Base-by-base conservation (phyloP, 2,113 vertebrate species). In the Ondatra zibethicus region DNA sequence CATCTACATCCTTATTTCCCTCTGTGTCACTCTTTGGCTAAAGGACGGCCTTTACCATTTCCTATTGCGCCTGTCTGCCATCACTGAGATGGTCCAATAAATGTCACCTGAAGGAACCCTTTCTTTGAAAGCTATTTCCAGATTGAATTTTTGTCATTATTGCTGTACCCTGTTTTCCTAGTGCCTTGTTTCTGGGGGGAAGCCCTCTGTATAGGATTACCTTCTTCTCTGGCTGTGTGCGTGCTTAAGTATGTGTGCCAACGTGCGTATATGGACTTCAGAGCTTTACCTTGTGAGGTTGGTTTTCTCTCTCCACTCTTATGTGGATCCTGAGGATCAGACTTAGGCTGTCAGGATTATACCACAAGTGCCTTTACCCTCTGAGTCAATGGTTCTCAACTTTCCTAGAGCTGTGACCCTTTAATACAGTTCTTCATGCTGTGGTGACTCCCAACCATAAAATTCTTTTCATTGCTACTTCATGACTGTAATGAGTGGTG, bases 41-140 rank as follows among this genome's bases (percentile, higher is more conserved):
- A 89, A 85, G 21, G 33, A 39, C 36, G 39, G 61, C 27, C 10
- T 45, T 86, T 87, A 61, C 31, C 2, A 25, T 52, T 68, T 91
- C 33, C 91, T 63, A 31, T 5, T 66, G 36, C 78, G 6, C 25
- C 75, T 17, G 70, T 85, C 39, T 91, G 7, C 6, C 33, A 11
- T 7, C 76, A 33, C 73, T 50, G 52, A 96, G 92, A 70, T 78
- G 31, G 29, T 65, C 89, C 45, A 82, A 2, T 63, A 76, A n/a
- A 31, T 17, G 5, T 16, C 39, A 17, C 66, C 29, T 80, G 19
- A 73, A 63, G 81, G 70, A 11, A 27, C 36, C 84, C 75, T 82
- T 77, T 39, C 31, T 89, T 89, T 65, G 12, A 89, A 93, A 93
- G 47, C 61, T 47, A 47, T 77, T 33, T 88, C 70, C 73, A 92